Evolutionary conservation across 2,797 vertebrate genomes (phyloP), one percentile per base, ranked within the genome.

Genomic region (Rhabdomys pumilio): DNA sequence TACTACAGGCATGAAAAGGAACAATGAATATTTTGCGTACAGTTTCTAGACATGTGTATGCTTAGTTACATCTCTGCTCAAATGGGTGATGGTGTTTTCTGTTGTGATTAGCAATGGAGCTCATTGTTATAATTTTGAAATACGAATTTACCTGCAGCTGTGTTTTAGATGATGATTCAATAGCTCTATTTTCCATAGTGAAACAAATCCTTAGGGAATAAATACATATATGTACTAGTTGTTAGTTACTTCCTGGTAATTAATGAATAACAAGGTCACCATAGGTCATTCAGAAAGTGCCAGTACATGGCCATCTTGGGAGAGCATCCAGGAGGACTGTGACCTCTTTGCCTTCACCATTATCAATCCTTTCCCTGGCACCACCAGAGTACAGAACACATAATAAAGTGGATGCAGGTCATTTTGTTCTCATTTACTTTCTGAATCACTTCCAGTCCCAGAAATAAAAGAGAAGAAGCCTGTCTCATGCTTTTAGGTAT

Each of bases 391-490:
- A 0, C 34, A 95, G 41, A 50, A 75, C 26, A 85, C n/a, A 96
- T 96, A 79, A 93, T 85, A 65, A 97, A 97, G 50, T 1, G 26
- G 1, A 38, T 53, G 14, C 47, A 79, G 63, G 93, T n/a, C 75
- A 96, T 91, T 91, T 93, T 94, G 44, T 41, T 96, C 24, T 76
- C 14, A 31, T 75, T 19, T 96, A 53, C 22, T 97, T 82, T 94
- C 59, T 91, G 15, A 59, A 87, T 82, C 90, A 0, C 83, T 89
- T 89, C n/a, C 69, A 84, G 9, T 93, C 55, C 85, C 11, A 89
- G 26, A 91, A 72, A 96, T 75, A 95, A 94, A 89, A 82, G 90
- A 89, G 95, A 91, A 24, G 19, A 79, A 91, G 19, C 11, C 67
- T 75, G 55, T 6, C 15, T 5, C 76, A 3, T 73, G 41, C 85